A percentile compares a stretch with the other conserved stretches of the same genome.
Conservation (phyloP, 2,888 invertebrate species). For the Agonopterix arenella region DNA sequence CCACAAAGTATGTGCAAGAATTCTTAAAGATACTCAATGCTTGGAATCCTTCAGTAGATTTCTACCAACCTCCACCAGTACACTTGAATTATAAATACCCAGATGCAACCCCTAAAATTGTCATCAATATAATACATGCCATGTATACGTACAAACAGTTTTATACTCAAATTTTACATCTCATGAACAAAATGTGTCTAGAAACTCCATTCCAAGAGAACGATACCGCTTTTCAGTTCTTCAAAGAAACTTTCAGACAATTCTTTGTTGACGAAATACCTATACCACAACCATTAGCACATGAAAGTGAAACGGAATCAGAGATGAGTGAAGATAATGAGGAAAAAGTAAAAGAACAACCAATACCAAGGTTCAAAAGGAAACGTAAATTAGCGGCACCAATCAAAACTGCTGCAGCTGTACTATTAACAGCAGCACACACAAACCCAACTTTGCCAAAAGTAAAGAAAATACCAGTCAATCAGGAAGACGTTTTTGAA, state of each 20-base stretch:
- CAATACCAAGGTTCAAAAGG: conserved; percentile 41
- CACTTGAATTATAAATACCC: conserved; percentile 90
- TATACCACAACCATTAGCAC: conserved; percentile 13
- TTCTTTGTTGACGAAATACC: conserved; percentile 40
- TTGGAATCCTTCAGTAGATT: conserved; percentile 75
- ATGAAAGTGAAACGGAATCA: conserved; percentile 53
- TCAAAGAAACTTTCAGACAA: conserved; percentile 50
- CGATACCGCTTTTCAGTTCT: conserved; percentile 36
- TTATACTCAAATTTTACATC: conserved; percentile 90
- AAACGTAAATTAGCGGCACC: conserved; percentile 52
- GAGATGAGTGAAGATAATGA: conserved; percentile 62
- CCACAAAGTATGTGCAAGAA: conserved; percentile 69
- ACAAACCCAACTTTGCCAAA: conserved; percentile 31
- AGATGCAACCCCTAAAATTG: conserved; percentile 81
- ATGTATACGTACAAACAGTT: conserved; percentile 87
- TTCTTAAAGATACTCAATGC: conserved; percentile 63
- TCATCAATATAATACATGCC: conserved; percentile 87
- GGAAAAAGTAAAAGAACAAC: conserved; percentile 25
- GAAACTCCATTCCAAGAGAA: conserved; percentile 86
- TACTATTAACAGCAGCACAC: conserved; percentile 21
- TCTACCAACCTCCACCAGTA: conserved; percentile 85
- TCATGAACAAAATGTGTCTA: conserved; percentile 97
- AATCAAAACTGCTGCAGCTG: conserved; percentile 40
- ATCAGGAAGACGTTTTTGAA: conserved; percentile 63
- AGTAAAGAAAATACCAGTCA: conserved; percentile 35